These are phyloP conservation scores for Dendronephthya gigantea DNA, from an alignment of 64 coral and sea anemone genomes.

Conservation along the genomic window DNA sequence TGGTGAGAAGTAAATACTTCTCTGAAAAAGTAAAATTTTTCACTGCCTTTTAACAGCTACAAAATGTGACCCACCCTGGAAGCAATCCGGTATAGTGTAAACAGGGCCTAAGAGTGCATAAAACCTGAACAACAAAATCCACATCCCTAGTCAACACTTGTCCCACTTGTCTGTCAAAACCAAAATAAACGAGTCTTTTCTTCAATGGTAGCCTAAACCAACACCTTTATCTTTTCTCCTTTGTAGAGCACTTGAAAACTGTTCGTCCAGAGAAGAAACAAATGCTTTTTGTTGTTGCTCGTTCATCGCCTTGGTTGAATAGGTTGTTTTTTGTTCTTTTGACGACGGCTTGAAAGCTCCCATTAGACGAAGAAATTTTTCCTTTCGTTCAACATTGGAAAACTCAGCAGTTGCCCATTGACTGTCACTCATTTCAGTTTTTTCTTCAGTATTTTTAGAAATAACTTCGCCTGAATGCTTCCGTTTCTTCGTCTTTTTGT, in stretches of 20 bases:
- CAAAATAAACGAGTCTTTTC: too few relatives aligned
- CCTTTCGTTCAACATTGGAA: background rate
- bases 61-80: too few relatives aligned
- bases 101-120: too few relatives aligned
- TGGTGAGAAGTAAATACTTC: too few relatives aligned
- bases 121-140: too few relatives aligned
- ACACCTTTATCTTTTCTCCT: background rate
- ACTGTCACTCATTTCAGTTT: background rate
- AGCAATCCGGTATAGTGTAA: too few relatives aligned
- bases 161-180: too few relatives aligned
- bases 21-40: too few relatives aligned
- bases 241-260: background rate
- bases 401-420: slow-evolving; percentile 3
- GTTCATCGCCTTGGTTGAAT: background rate
- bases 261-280: background rate
- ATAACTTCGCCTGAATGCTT: background rate
- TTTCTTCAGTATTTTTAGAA: background rate
- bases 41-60: too few relatives aligned
- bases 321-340: background rate
- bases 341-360: background rate
- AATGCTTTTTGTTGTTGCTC: background rate
- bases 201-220: background rate
- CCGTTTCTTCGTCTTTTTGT: background rate
- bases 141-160: too few relatives aligned
- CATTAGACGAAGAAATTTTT: slow-evolving; percentile 8